Evolutionary conservation across 37 sponge, comb jelly and placozoan species (phyloP), one percentile per base, ranked within the genome.

Genomic region (Halisarca cf. caerulea): DNA sequence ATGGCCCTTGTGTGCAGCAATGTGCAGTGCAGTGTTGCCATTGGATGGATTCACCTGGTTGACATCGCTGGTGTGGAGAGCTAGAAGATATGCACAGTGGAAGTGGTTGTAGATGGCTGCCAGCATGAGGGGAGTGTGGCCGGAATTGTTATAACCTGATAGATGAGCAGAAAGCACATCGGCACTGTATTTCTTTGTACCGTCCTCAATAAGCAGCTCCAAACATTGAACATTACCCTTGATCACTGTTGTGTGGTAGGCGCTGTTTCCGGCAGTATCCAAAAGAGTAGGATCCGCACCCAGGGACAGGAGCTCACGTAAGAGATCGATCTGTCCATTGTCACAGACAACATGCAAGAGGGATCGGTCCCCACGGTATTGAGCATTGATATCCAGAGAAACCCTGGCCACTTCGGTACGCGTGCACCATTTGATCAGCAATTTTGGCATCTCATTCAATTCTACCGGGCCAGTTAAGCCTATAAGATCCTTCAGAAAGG

Each of bases 121-220:
- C 53, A 82, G 51, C 83, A 88, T 82, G 57, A 88, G 78, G 3
- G 77, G 77, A 34, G 82, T 81, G 36, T 78, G 51, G 24, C 86
- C 86, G 15, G 58, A 20, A 34, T 27, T 44, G 47, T 85, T 61
- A 3, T 44, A 34, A 7, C 33, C n/a, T 33, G 43, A 69, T 33
- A 85, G 64, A 0, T 20, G 45, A 21, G 4, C 59, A 0, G 42
- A 23, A 2, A 74, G 17, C 2, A 23, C 24, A 4, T 74, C 44
- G 20, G 27, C 36, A 21, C 77, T 44, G 11, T 17, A 74, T 37
- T 23, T 74, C 42, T 37, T 6, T 43, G 20, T 41, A 23, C 36
- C 77, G 24, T 11, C 40, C 25, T 74, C 45, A 23, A 74, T n/a
- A 1, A 74, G 44, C 18, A 44, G 7, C 25, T 74, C 6, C 44